Base-by-base conservation (phyloP, 2,888 invertebrate genomes). In the Pharmacophagus antenor region DNA sequence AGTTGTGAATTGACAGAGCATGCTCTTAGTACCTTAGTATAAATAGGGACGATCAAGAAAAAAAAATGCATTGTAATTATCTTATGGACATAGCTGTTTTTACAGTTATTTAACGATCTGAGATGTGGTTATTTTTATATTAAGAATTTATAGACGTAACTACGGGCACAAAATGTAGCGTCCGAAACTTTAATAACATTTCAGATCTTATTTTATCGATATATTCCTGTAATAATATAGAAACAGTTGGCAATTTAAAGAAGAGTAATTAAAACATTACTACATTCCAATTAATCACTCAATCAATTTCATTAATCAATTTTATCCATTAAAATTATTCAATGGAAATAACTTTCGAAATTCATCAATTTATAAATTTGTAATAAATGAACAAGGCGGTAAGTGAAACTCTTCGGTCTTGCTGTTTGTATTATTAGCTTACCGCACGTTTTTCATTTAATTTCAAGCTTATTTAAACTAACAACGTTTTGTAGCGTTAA, bases 401-500 rank as follows among this genome's bases (percentile, higher is more conserved):
- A 31, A 5, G 48, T 44, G 20, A 54, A 44, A 44, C 21, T 21
- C 17, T 12, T 8, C n/a, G 25, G 27, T 57, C 41, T 56, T 41
- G 42, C 42, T 50, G 20, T 56, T 56, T 49, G 8, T 48, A 47
- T 42, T 56, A 50, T 56, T 48, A 27, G n/a, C 20, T 20, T 49
- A n/a, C 18, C 2, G 41, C 42, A 37, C 18, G 31, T 31, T 48
- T 48, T 46, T 0, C 31, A 47, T 31, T 49, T 57, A 31, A 22
- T 42, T 57, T 52, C 27, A 46, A 58, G 22, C 31, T 44, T 48
- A 37, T 21, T 48, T 20, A 17, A 51, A 47, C 23, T 21, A 25
- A 37, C 7, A 25, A 20, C 17, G 37, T 37, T 46, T 54, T 48
- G 22, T 37, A 17, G 44, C 44, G 22, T 15, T 42, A 31, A n/a